Conservation (phyloP, 2,113 vertebrate genomes). For the Pteropus alecto region DNA sequence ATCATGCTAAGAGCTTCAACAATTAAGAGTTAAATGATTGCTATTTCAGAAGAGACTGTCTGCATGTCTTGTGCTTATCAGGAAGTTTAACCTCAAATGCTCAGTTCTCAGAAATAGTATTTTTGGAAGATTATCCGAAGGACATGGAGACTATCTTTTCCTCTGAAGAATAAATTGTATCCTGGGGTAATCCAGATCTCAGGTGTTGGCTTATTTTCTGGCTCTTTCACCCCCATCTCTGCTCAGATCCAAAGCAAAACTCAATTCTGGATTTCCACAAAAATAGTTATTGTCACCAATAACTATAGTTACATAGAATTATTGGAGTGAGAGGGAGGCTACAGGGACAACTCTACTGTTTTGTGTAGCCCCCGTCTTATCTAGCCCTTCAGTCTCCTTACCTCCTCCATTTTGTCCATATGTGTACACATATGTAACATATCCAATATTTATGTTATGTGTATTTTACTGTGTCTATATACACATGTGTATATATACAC, state of each 20-base stretch:
- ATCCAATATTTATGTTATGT: background rate
- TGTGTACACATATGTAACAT: background rate
- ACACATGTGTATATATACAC: background rate
- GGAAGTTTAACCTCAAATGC: background rate
- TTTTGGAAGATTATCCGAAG: background rate
- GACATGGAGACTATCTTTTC: background rate
- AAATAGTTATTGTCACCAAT: background rate
- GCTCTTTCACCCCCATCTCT: background rate
- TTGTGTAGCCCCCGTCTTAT: background rate
- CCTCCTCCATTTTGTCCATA: background rate
- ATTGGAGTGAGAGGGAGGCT: accelerated
- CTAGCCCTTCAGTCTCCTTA: background rate
- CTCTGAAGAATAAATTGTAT: background rate
- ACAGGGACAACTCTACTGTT: background rate
- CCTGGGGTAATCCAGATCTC: background rate
- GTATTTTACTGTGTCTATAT: background rate
- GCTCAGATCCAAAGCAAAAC: background rate
- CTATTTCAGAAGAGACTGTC: background rate
- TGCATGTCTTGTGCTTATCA: background rate
- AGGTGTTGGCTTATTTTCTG: background rate
- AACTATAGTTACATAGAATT: background rate
- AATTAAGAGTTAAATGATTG: background rate
- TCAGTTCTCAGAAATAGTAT: background rate
- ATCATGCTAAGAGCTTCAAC: background rate
- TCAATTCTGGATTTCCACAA: background rate